These are phyloP conservation scores for Neomorphus geoffroyi DNA, from an alignment of 2,797 vertebrate species.

Conservation along the genomic window DNA sequence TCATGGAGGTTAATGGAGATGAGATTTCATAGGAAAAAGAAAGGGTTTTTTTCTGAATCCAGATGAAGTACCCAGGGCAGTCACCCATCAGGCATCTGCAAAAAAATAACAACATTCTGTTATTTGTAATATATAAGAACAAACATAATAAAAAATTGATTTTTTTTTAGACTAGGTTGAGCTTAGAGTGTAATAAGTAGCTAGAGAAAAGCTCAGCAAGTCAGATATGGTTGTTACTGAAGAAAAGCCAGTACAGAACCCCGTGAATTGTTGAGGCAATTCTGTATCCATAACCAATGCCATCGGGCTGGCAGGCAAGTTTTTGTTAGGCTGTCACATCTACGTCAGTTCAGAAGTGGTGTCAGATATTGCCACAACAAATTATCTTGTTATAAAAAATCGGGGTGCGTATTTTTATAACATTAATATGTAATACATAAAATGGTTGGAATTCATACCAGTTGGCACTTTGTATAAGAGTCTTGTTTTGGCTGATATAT, in stretches of 20 bases:
- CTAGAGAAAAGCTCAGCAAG: constrained; percentile 40
- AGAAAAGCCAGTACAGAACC: constrained; percentile 23
- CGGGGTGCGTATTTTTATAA: constrained; percentile 39
- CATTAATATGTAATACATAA: constrained; percentile 52
- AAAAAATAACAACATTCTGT: neutral
- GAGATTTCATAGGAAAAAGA: neutral
- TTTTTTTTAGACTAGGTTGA: neutral
- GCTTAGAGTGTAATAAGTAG: neutral
- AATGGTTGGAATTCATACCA: constrained; percentile 48
- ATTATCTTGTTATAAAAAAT: constrained; percentile 58
- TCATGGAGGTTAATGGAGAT: neutral
- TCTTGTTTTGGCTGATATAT: constrained; percentile 61
- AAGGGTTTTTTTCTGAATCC: neutral
- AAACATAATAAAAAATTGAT: neutral
- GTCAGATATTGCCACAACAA: constrained; percentile 66
- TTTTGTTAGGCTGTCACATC: constrained; percentile 45
- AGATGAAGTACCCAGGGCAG: neutral
- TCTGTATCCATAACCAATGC: constrained; percentile 22
- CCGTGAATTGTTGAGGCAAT: neutral
- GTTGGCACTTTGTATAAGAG: neutral
- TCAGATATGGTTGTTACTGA: constrained; percentile 2
- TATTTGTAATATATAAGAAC: neutral
- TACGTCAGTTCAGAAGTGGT: constrained; percentile 42
- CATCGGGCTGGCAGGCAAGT: constrained; percentile 17
- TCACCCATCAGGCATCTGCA: neutral